Evolutionary conservation across 2,113 vertebrate species (phyloP).

Genomic region (Smithornis capensis): DNA sequence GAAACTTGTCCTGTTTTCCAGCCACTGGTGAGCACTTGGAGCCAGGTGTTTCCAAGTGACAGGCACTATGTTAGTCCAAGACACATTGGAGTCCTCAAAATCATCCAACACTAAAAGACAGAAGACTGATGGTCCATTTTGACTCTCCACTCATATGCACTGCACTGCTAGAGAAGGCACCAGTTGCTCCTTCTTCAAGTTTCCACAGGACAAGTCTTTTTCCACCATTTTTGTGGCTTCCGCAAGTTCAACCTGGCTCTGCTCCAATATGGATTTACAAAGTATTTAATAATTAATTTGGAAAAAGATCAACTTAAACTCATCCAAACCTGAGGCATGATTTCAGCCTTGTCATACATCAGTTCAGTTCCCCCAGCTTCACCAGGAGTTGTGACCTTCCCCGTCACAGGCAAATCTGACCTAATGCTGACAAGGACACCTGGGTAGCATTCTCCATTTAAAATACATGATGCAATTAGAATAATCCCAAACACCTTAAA

Average conservation of each 20-base stretch:
- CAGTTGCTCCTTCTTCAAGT: neutral
- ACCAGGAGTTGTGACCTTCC: neutral
- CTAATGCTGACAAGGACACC: slow-evolving; percentile 29
- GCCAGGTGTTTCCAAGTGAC: neutral
- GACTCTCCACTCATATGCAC: neutral
- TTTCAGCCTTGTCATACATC: slow-evolving; percentile 30
- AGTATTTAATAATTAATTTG: neutral
- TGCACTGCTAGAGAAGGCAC: neutral
- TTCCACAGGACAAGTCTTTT: accelerated
- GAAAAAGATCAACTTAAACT: neutral
- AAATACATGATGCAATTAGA: slow-evolving; percentile 21
- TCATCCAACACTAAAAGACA: neutral
- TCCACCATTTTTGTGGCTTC: neutral
- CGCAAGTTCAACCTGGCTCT: neutral
- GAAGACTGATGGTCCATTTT: neutral
- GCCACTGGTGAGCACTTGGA: neutral
- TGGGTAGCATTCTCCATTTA: neutral
- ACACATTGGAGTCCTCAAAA: neutral
- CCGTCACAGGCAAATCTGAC: neutral
- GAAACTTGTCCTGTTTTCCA: neutral
- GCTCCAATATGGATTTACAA: neutral
- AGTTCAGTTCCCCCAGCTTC: neutral
- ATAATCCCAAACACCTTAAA: slow-evolving; percentile 7
- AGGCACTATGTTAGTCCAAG: neutral
- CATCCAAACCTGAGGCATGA: neutral